Percentiles rank a stretch among this genome's conserved stretches.
Evolutionary conservation across 64 coral and sea anemone genomes (phyloP).

Genomic region (Porites lutea): DNA sequence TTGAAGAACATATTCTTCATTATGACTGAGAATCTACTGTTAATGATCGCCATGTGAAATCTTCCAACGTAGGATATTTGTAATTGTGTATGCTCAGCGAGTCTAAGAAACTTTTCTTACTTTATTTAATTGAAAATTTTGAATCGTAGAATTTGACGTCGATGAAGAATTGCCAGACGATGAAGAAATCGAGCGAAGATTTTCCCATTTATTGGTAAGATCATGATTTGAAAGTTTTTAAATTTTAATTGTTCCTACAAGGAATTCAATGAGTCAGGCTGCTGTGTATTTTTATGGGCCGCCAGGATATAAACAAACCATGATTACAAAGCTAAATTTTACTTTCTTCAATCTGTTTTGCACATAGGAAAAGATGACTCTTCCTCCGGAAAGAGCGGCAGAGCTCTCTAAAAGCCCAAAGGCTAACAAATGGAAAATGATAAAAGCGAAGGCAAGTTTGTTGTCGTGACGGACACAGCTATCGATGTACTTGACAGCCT

Average conservation of each 20-base stretch:
- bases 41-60: neutral
- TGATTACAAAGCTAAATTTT: conserved; percentile 29
- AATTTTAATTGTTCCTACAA: neutral
- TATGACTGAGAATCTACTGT: neutral
- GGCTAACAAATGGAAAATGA: conserved; percentile 99
- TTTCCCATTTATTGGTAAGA: conserved; percentile 84
- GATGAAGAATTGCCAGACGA: conserved; percentile 94
- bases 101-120: neutral
- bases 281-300: neutral
- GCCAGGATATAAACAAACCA: conserved; percentile 3
- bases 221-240: neutral
- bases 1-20: conserved; percentile 5
- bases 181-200: conserved; percentile 84
- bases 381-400: conserved; percentile 86
- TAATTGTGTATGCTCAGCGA: neutral
- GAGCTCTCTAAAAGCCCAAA: conserved; percentile 86
- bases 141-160: conserved; percentile 86
- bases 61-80: neutral
- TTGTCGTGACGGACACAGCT: neutral
- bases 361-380: conserved; percentile 88
- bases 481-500: too few relatives aligned
- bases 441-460: conserved; percentile 88
- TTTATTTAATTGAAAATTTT: neutral
- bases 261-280: neutral
- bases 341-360: neutral